phyloP scores from a whole-genome alignment of 2,113 vertebrate genomes.

The Hiodon tergisus region DNA sequence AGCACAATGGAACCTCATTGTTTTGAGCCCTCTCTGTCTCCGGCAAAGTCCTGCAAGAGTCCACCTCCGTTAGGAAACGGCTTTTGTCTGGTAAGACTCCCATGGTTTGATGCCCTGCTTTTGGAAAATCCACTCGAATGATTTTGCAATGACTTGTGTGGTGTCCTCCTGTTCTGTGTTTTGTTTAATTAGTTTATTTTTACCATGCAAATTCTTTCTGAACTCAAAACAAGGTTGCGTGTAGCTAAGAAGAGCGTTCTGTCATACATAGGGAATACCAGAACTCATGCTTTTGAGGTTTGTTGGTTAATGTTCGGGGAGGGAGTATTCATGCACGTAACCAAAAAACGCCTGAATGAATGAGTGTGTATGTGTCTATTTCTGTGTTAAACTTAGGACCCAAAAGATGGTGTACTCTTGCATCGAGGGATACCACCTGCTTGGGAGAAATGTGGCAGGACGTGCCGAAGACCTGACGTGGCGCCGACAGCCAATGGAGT shows the following conservation, averaged over 20 bases:
- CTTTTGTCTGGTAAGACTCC: slow-evolving; percentile 67
- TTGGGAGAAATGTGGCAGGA: slow-evolving; percentile 58
- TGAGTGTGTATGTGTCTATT: not conserved
- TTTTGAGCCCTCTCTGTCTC: slow-evolving; percentile 62
- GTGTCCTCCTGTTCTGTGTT: too few species aligned
- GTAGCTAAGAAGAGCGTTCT: not conserved
- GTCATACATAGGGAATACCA: not conserved
- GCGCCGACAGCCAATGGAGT: slow-evolving; percentile 53
- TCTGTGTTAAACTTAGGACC: slow-evolving; percentile 38
- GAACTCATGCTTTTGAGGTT: not conserved
- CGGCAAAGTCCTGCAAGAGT: slow-evolving; percentile 59
- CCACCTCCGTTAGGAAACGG: slow-evolving; percentile 75
- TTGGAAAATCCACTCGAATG: too few species aligned
- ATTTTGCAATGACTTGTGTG: too few species aligned
- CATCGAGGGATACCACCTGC: slow-evolving; percentile 61
- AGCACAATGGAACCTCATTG: slow-evolving; percentile 82
- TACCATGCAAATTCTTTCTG: not conserved
- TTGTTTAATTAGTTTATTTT: not conserved
- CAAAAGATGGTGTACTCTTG: slow-evolving; percentile 64
- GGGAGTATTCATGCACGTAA: not conserved
- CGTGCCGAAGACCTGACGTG: slow-evolving; percentile 66
- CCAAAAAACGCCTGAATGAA: not conserved
- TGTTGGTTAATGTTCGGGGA: too few species aligned
- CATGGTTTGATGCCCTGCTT: too few species aligned
- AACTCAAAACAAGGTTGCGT: not conserved